Evolutionary conservation across 1,140 invertebrate genomes (phyloP).

Genomic region (Drosophila nigrodunni): DNA sequence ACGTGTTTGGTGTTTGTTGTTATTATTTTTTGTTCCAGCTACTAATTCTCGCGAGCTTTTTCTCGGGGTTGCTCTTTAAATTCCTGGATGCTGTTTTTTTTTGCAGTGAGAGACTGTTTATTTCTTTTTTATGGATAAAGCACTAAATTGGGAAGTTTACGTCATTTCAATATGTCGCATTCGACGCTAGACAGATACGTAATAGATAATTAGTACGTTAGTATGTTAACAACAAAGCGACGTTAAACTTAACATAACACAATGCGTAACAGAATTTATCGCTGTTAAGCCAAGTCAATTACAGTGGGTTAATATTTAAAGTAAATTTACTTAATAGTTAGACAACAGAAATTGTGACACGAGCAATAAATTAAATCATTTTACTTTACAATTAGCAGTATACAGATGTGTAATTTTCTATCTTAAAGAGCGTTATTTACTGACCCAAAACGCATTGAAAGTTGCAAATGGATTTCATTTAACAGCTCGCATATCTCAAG

Average conservation of each 20-base stretch:
- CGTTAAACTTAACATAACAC: too few relatives aligned
- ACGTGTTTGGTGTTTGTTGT: conserved; percentile 43
- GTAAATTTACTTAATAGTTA: too few relatives aligned
- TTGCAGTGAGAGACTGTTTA: background rate
- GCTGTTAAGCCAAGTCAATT: too few relatives aligned
- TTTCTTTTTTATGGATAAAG: too few relatives aligned
- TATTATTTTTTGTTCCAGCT: conserved; percentile 21
- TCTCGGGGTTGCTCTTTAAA: background rate
- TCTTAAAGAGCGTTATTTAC: background rate
- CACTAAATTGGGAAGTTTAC: too few relatives aligned
- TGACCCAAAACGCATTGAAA: background rate
- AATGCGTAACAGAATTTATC: too few relatives aligned
- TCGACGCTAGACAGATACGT: too few relatives aligned
- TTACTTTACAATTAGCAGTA: too few relatives aligned
- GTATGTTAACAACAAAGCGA: too few relatives aligned
- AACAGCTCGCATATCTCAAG: conserved; percentile 29
- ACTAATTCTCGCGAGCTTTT: conserved; percentile 6
- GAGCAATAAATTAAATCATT: background rate
- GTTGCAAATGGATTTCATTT: background rate
- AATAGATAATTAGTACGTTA: too few relatives aligned
- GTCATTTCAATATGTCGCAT: too few relatives aligned
- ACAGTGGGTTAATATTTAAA: too few relatives aligned
- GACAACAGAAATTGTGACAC: background rate
- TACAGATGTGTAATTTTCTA: background rate
- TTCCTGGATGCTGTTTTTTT: background rate